A percentile compares a stretch with the other conserved stretches of the same genome.
Conservation (phyloP, 2,113 vertebrate genomes). For the Pongo pygmaeus region DNA sequence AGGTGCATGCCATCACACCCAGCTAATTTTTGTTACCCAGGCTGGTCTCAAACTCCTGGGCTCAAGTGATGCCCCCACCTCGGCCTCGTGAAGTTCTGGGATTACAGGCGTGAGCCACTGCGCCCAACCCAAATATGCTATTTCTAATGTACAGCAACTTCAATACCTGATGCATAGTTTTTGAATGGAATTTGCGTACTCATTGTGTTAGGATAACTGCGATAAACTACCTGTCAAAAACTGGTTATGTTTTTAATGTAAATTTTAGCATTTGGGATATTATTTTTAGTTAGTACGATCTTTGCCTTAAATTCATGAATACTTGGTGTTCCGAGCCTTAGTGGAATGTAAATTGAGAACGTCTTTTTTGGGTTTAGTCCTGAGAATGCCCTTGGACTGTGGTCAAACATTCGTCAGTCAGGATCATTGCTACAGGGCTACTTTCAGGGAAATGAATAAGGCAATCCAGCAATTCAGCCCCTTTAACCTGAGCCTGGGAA, state of each 20-base stretch:
- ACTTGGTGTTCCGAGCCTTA: neutral
- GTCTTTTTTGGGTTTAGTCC: neutral
- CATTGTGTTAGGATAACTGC: neutral
- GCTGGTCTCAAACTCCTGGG: too few species aligned
- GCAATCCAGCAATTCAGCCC: neutral
- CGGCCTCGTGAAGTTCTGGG: too few species aligned
- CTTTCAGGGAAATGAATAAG: neutral
- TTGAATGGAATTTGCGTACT: neutral
- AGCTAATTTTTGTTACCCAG: too few species aligned
- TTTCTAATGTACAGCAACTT: neutral
- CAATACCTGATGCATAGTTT: neutral
- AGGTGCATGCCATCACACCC: too few species aligned
- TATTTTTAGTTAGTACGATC: neutral
- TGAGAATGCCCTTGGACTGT: neutral
- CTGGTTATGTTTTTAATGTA: neutral
- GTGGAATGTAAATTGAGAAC: neutral
- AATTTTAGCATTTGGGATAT: slow-evolving; percentile 22
- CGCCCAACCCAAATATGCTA: neutral
- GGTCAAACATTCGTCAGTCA: neutral
- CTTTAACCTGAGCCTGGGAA: neutral
- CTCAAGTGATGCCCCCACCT: too few species aligned
- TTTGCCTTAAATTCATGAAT: neutral
- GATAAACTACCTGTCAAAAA: neutral
- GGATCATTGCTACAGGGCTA: neutral
- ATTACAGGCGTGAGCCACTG: too few species aligned